Evolutionary conservation across 2,888 invertebrate species (phyloP).

Genomic region (Saturnia japonica): DNA sequence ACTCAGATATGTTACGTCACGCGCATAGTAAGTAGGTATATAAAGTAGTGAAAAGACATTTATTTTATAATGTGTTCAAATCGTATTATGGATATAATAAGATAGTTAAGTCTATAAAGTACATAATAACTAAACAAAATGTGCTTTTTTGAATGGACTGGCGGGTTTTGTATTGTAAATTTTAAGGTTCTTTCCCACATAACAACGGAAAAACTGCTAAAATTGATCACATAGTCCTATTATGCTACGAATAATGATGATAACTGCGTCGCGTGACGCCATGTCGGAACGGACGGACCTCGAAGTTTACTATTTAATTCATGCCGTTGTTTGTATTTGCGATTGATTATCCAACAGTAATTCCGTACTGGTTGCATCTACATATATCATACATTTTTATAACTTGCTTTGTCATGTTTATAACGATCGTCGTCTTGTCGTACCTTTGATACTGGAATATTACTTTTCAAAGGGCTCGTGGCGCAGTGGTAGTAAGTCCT

Average conservation of each 20-base stretch:
- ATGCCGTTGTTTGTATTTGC: slow-evolving; percentile 26
- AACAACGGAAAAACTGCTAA: not conserved
- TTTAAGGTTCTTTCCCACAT: not conserved
- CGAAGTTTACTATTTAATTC: slow-evolving; percentile 32
- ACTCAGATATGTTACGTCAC: too few relatives aligned
- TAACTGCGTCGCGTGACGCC: slow-evolving; percentile 30
- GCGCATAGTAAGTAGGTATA: too few relatives aligned
- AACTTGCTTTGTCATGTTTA: not conserved
- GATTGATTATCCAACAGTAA: slow-evolving; percentile 22
- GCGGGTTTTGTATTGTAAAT: not conserved
- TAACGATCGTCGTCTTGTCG: not conserved
- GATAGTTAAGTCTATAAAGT: too few relatives aligned
- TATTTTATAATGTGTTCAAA: too few relatives aligned
- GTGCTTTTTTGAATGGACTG: not conserved
- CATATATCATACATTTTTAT: slow-evolving; percentile 2
- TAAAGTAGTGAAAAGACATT: too few relatives aligned
- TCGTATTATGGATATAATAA: too few relatives aligned
- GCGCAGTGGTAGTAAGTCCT: too few relatives aligned
- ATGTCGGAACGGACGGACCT: not conserved
- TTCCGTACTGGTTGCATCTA: not conserved
- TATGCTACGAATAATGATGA: slow-evolving; percentile 25
- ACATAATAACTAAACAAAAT: not conserved
- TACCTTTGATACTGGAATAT: not conserved
- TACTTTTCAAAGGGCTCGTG: too few relatives aligned
- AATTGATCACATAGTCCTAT: slow-evolving; percentile 1